Evolutionary conservation across 30 jellyfish, hydroid and myxozoan genomes (phyloP).

Genomic region (Pelagia noctiluca): DNA sequence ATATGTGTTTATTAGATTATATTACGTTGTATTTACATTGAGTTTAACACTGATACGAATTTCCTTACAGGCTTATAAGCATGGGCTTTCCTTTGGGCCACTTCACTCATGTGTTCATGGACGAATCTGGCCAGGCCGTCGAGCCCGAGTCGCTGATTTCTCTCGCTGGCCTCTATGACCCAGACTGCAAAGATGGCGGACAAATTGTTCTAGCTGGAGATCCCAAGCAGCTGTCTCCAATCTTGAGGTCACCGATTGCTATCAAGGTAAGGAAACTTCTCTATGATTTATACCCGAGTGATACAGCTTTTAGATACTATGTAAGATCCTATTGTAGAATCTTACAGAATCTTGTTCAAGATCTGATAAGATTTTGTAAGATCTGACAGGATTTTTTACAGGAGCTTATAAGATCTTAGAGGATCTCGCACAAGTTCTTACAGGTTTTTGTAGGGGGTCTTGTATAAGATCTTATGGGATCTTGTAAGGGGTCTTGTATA

Average conservation of each 20-base stretch:
- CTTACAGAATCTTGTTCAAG: too few relatives aligned
- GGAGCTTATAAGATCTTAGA: too few relatives aligned
- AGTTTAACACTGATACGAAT: too few relatives aligned
- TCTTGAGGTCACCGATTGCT: conserved; percentile 82
- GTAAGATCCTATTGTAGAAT: background rate
- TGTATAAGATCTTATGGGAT: too few relatives aligned
- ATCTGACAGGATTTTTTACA: too few relatives aligned
- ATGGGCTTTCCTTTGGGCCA: conserved; percentile 59
- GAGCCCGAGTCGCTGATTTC: conserved; percentile 96
- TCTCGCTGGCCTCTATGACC: conserved; percentile 52
- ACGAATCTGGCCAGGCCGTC: conserved; percentile 97
- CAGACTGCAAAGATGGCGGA: conserved; percentile 16
- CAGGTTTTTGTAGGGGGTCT: too few relatives aligned
- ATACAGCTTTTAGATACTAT: too few relatives aligned
- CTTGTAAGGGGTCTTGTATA: too few relatives aligned
- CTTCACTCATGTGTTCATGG: conserved; percentile 92
- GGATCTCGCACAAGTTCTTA: too few relatives aligned
- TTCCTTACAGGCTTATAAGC: conserved; percentile 41
- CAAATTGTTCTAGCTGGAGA: conserved; percentile 97
- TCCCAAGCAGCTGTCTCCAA: conserved; percentile 93
- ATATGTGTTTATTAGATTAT: too few relatives aligned
- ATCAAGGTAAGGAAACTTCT: conserved; percentile 9
- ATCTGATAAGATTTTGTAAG: too few relatives aligned
- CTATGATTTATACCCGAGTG: background rate
- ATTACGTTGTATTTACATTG: too few relatives aligned